Evolutionary conservation across 1,140 invertebrate genomes (phyloP).

Genomic region (Penaeus chinensis): DNA sequence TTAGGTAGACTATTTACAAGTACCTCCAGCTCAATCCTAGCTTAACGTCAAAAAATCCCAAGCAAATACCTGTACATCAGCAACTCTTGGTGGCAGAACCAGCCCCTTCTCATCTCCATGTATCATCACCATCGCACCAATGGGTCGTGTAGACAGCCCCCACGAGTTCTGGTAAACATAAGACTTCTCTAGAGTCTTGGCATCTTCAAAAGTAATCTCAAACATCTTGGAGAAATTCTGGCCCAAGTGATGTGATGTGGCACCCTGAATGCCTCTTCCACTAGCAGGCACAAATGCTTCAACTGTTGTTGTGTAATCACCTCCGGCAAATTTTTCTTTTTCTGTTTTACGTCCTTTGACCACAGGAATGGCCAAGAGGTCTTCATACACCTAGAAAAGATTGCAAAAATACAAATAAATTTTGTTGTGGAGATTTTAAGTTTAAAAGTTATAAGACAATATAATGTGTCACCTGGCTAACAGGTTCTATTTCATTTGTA

Average conservation of each 20-base stretch:
- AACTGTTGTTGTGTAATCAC: slow-evolving; percentile 96
- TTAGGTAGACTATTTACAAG: no score
- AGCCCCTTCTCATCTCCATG: slow-evolving; percentile 97
- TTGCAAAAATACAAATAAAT: no score
- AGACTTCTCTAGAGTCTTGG: slow-evolving; percentile 85
- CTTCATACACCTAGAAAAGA: slow-evolving; percentile 81
- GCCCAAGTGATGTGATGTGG: slow-evolving; percentile 97
- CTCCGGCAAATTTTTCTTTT: slow-evolving; percentile 99
- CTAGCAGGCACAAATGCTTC: slow-evolving; percentile 95
- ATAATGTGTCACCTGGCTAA: no score
- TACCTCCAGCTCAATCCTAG: no score
- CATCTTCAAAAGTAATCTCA: slow-evolving; percentile 94
- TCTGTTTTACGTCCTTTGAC: slow-evolving; percentile 96
- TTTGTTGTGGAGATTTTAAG: no score
- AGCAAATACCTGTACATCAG: slow-evolving; percentile 71
- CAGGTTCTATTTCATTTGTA: no score
- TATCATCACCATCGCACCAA: slow-evolving; percentile 93
- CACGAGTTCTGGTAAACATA: slow-evolving; percentile 98
- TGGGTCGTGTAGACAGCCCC: slow-evolving; percentile 87
- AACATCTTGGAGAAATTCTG: slow-evolving; percentile 99
- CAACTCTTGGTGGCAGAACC: slow-evolving; percentile 94
- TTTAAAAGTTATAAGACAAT: no score
- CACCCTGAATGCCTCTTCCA: slow-evolving; percentile 96
- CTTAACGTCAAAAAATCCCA: no score
- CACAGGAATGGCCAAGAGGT: slow-evolving; percentile 95